Base-by-base conservation (phyloP, 2,888 invertebrate species). In the Liposcelis brunnea region DNA sequence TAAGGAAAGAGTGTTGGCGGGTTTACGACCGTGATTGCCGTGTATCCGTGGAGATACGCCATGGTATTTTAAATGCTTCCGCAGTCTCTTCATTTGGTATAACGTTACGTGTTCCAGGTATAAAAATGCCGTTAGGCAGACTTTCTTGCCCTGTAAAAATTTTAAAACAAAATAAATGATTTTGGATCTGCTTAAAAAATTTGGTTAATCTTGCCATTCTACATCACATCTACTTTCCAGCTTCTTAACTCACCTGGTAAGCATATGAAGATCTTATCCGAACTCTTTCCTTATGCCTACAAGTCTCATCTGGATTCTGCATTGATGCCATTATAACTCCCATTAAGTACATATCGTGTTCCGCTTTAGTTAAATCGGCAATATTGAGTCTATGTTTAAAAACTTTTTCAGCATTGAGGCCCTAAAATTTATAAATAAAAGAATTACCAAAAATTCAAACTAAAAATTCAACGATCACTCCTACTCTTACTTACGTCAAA, bases 291-390 rank as follows among this genome's bases (percentile, higher is more conserved):
- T 79, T 81, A 52, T 79, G 78, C 16, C 80, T 64, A 1, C 76
- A 75, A 1, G 77, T 78, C 46, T 78, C 76, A 14, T 78, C 77
- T 1, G 67, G 66, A 60, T 82, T 80, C 1, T 80, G 77, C 51
- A 82, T 64, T 54, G 80, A 80, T 1, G 81, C 81, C 81, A 80
- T 81, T 2, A 80, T 81, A 26, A 83, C 77, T n/a, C 82, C 82
- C 82, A 82, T 82, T 54, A 82, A 64, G 58, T 83, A 83, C 82
- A 83, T 82, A 60, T 82, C 82, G 60, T 82, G 82, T 60, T 83
- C 82, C 46, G 77, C 79, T 62, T 82, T 81, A 1, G 82, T 82
- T 48, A 82, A 59, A 60, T 83, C 82, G 1, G 82, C 82, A 49
- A 82, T 81, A 55, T 83, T 82, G 32, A 82, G 63, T 52, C 82